Evolutionary conservation across 2,888 invertebrate species (phyloP).

Genomic region (Lysandra bellargus): DNA sequence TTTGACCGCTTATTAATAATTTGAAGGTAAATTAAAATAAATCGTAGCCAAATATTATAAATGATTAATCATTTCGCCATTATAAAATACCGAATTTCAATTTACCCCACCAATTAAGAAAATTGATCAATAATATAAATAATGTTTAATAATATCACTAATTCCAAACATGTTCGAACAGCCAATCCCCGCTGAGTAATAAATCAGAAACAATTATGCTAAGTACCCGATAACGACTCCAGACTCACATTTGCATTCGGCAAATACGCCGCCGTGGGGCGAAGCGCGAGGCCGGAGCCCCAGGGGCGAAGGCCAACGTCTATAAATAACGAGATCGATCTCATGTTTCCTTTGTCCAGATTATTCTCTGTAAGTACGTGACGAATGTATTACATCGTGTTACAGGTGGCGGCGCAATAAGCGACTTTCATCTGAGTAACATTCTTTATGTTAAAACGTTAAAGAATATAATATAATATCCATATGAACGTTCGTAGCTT

Average conservation of each 20-base stretch:
- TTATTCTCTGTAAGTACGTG: background rate
- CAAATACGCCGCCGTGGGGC: background rate
- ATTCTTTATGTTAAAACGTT: no score
- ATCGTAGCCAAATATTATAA: background rate
- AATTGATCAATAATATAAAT: background rate
- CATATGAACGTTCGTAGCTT: no score
- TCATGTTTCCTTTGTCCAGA: background rate
- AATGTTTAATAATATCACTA: background rate
- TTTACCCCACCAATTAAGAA: background rate
- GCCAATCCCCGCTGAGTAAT: background rate
- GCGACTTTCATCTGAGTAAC: no score
- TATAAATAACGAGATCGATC: background rate
- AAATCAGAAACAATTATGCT: background rate
- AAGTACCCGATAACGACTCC: background rate
- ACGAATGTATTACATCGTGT: no score
- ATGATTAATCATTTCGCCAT: background rate
- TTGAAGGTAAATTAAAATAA: background rate
- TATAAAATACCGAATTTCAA: background rate
- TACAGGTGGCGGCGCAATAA: no score
- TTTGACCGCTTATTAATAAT: no score
- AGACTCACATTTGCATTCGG: background rate
- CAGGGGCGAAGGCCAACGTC: background rate
- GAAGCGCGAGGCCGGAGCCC: background rate
- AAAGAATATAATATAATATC: no score
- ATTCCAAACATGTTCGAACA: background rate